Evolutionary conservation across 2,888 invertebrate genomes (phyloP).

Genomic region (Eristalinus aeneus): DNA sequence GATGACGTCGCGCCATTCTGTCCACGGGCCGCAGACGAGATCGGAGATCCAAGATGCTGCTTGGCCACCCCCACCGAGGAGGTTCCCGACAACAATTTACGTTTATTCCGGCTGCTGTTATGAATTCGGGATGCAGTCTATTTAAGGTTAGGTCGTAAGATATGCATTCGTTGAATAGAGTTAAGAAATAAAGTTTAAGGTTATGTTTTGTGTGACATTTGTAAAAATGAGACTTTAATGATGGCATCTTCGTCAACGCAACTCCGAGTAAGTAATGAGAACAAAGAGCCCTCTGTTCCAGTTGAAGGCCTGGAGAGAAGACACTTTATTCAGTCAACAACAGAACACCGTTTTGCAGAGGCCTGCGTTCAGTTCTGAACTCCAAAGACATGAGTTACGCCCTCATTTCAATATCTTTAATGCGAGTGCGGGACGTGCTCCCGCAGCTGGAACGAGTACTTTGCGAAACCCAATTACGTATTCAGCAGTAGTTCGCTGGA

Average conservation of each 20-base stretch:
- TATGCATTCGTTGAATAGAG: background rate
- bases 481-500: background rate
- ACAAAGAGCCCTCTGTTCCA: too few relatives aligned
- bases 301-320: too few relatives aligned
- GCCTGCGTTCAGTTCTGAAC: background rate
- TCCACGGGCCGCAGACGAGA: conserved; percentile 82
- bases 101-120: conserved; percentile 47
- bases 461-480: background rate
- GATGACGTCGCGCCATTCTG: conserved; percentile 87
- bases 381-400: background rate
- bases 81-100: conserved; percentile 52
- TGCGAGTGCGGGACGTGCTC: background rate
- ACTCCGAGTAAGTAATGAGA: too few relatives aligned
- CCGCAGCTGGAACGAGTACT: background rate
- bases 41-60: conserved; percentile 87
- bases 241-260: too few relatives aligned
- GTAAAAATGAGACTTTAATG: background rate
- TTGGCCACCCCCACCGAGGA: conserved; percentile 65
- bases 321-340: too few relatives aligned
- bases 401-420: background rate
- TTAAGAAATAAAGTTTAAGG: background rate
- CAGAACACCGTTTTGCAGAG: too few relatives aligned
- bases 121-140: background rate
- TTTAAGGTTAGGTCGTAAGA: background rate
- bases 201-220: background rate